Conservation (phyloP, 2,888 invertebrate genomes). For the Tanypteryx hageni region DNA sequence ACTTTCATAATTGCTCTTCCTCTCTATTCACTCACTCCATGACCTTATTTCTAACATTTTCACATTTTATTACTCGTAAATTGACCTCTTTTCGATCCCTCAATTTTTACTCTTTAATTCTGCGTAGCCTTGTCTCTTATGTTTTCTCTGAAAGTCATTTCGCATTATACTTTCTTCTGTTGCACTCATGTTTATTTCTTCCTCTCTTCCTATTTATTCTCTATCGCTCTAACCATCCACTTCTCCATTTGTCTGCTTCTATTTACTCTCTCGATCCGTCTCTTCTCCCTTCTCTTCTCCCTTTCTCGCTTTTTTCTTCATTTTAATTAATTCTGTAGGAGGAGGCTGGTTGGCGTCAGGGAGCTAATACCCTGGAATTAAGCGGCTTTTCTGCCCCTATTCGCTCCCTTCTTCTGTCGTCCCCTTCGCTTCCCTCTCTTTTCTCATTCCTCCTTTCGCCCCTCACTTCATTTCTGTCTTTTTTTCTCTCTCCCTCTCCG, state of each 20-base stretch:
- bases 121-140: too few relatives aligned
- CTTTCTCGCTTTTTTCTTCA: not conserved
- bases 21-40: too few relatives aligned
- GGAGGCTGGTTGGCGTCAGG: constrained; percentile 24
- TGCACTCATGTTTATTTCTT: too few relatives aligned
- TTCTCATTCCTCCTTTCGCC: not conserved
- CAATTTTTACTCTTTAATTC: too few relatives aligned
- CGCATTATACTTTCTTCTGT: too few relatives aligned
- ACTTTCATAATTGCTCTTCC: too few relatives aligned
- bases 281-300: not conserved
- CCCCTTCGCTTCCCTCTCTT: not conserved
- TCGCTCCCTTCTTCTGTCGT: not conserved
- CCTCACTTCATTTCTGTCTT: not conserved
- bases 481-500: constrained; percentile 10
- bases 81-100: too few relatives aligned
- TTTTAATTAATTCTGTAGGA: constrained; percentile 22
- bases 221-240: too few relatives aligned
- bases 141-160: too few relatives aligned
- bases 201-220: too few relatives aligned
- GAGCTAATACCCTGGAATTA: constrained; percentile 32
- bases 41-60: too few relatives aligned
- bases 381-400: constrained; percentile 14
- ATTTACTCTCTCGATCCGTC: not conserved
- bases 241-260: not conserved
- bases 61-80: too few relatives aligned